A percentile compares a stretch with the other conserved stretches of the same genome.
Conservation (phyloP, 2,888 invertebrate genomes). For the Physocephala rufipes region DNA sequence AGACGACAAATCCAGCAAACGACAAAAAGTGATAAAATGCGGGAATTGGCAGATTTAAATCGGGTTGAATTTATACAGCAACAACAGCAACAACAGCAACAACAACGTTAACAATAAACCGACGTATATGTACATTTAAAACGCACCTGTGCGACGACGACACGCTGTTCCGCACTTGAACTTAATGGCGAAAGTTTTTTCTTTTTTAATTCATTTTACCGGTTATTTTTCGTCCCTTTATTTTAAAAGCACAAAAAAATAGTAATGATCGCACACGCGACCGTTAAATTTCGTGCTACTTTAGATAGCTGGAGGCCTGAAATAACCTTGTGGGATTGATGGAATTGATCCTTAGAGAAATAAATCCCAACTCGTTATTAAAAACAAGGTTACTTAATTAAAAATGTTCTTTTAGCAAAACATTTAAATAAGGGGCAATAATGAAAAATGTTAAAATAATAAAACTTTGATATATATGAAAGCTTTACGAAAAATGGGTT, state of each 20-base stretch:
- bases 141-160: conserved; percentile 9
- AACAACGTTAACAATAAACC: conserved; percentile 13
- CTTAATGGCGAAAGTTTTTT: conserved; percentile 10
- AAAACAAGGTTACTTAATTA: conserved; percentile 23
- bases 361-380: conserved; percentile 42
- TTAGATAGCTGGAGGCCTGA: background rate
- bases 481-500: too few relatives aligned
- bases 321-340: too few relatives aligned
- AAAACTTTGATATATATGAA: too few relatives aligned
- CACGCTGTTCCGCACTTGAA: conserved; percentile 18
- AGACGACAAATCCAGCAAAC: background rate
- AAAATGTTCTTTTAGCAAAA: too few relatives aligned
- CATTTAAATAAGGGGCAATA: background rate
- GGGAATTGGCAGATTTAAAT: background rate
- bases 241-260: background rate
- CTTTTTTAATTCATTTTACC: background rate
- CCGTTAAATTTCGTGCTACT: background rate
- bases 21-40: background rate
- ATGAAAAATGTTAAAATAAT: background rate
- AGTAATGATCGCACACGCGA: background rate
- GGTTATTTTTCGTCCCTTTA: background rate
- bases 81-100: conserved; percentile 16
- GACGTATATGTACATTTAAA: too few relatives aligned
- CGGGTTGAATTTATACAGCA: background rate
- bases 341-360: too few relatives aligned